Base-by-base conservation (phyloP, 2,888 invertebrate genomes). In the Heliconius ethilla region DNA sequence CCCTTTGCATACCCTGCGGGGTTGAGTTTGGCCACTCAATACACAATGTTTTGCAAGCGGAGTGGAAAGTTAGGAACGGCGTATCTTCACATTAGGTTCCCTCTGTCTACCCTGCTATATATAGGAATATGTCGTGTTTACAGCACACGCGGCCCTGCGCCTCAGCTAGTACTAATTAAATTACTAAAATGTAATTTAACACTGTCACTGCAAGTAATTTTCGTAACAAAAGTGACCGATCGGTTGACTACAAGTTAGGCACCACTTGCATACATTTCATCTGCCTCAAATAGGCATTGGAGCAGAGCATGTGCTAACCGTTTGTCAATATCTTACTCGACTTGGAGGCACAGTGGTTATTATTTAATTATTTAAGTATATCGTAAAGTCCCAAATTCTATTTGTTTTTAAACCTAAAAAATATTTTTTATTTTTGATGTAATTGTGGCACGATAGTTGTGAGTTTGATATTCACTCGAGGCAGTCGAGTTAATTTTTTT, bases 281-380 rank as follows among this genome's bases (percentile, higher is more conserved):
- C 65, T 66, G 77, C n/a, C 67, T 74, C 29, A 22, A 73, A 77
- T 77, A 27, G 51, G 70, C 77, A 73, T 33, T 77, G 29, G 77
- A 77, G 59, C 77, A 77, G 33, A 67, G 55, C 66, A 29, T 33
- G 62, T 74, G 37, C 27, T 40, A 63, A 74, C 27, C 27, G 9
- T 77, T 73, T n/a, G 65, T 59, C 27, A 77, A 77, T 62, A 27
- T 10, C 7, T n/a, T 72, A 33, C n/a, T 33, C 13, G 59, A 15
- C 29, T n/a, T 9, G 27, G 15, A 22, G 3, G 33, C 22, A 7
- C 22, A 51, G 51, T 5, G 33, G 66, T 37, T 72, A 29, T 4
- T 18, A n/a, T 63, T 7, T 72, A 72, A 7, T 9, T 3, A 3
- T 51, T 29, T 25, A 27, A 27, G 27, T 27, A 55, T n/a, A 70